Conservation (phyloP, 2,797 vertebrate genomes). For the Gymnothorax javanicus region DNA sequence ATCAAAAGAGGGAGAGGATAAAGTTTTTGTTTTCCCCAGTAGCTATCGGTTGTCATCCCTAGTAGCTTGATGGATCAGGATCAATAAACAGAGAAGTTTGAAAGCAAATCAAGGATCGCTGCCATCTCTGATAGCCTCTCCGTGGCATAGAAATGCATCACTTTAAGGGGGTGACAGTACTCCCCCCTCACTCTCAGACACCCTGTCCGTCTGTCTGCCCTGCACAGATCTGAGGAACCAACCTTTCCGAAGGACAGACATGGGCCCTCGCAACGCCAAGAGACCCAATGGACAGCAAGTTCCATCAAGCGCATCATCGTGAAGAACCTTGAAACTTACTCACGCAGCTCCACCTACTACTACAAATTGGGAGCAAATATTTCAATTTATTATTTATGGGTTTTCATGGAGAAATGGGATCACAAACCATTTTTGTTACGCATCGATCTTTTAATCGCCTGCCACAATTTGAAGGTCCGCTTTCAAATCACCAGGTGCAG, state of each 20-base stretch:
- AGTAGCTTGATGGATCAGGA: not conserved
- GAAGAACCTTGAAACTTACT: conserved; percentile 37
- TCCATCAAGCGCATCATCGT: conserved; percentile 67
- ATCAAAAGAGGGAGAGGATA: no score
- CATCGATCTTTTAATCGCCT: no score
- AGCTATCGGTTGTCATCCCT: no score
- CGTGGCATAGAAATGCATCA: not conserved
- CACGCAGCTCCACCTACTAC: not conserved
- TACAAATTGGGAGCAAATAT: no score
- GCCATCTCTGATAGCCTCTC: not conserved
- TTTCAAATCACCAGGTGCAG: no score
- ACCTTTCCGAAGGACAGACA: conserved; percentile 74
- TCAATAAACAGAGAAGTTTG: not conserved
- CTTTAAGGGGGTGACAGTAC: not conserved
- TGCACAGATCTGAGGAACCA: conserved; percentile 74
- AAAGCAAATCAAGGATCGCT: not conserved
- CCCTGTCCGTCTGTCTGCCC: not conserved
- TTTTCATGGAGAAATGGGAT: no score
- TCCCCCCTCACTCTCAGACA: not conserved
- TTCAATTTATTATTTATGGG: no score
- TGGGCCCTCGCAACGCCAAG: conserved; percentile 69
- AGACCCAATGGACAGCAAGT: conserved; percentile 59
- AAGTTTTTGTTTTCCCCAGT: no score
- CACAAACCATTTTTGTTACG: no score
- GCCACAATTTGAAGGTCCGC: no score